Conservation (phyloP, 2,113 vertebrate genomes). For the Scalopus aquaticus region DNA sequence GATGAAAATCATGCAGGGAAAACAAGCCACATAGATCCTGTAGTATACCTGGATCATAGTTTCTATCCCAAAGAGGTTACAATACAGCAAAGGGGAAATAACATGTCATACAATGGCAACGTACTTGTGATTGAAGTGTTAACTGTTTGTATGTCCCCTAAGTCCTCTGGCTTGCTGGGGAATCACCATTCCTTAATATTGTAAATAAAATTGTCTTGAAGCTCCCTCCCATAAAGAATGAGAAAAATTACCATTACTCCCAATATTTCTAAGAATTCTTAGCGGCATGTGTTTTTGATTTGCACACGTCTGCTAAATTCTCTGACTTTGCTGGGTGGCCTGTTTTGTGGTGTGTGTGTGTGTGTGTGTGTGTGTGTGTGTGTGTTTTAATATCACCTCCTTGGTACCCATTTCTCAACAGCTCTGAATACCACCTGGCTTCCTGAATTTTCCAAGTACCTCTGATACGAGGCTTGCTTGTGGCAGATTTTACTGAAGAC, state of each 20-base stretch:
- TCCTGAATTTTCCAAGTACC: not conserved
- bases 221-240: not conserved
- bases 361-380: too few species aligned
- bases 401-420: not conserved
- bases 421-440: not conserved
- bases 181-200: not conserved
- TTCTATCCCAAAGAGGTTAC: not conserved
- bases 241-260: not conserved
- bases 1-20: not conserved
- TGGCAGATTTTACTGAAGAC: not conserved
- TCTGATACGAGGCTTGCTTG: not conserved
- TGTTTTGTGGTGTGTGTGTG: not conserved
- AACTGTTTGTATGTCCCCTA: not conserved
- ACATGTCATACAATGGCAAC: not conserved
- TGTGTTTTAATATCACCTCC: not conserved
- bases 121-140: not conserved
- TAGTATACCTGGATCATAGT: not conserved
- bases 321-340: not conserved
- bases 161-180: not conserved
- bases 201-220: slow-evolving; percentile 15
- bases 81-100: not conserved
- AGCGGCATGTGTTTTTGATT: too few species aligned
- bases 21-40: not conserved
- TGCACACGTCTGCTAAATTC: not conserved
- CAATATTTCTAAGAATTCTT: not conserved